Evolutionary conservation across 2,888 invertebrate genomes (phyloP).

Genomic region (Prosapia bicincta): DNA sequence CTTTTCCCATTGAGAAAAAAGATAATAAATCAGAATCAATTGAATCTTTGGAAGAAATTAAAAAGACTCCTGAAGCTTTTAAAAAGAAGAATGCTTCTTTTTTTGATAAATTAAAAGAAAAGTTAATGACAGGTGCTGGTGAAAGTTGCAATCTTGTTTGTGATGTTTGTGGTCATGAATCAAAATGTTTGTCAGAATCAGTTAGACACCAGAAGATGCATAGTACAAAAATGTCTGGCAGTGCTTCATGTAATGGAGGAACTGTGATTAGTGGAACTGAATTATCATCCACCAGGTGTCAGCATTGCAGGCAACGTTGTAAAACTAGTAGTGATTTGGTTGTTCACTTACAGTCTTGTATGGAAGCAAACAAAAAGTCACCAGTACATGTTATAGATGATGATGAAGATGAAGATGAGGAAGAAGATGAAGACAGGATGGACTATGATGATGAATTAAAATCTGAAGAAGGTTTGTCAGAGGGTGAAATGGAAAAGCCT

Average conservation of each 20-base stretch:
- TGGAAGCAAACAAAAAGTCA: constrained; percentile 28
- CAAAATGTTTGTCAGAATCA: constrained; percentile 77
- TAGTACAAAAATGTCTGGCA: constrained; percentile 24
- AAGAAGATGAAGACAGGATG: constrained; percentile 41
- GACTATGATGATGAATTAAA: constrained; percentile 17
- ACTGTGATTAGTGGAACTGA: constrained; percentile 29
- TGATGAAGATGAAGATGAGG: constrained; percentile 35
- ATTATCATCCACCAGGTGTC: constrained; percentile 67
- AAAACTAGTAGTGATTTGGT: constrained; percentile 78
- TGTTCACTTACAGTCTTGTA: constrained; percentile 70
- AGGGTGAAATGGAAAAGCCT: background rate
- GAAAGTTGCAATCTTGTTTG: constrained; percentile 63
- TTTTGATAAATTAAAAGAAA: constrained; percentile 77
- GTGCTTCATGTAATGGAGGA: constrained; percentile 15
- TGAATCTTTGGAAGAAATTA: constrained; percentile 1
- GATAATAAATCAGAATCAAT: constrained; percentile 2
- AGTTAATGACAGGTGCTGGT: constrained; percentile 61
- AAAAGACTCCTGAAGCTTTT: constrained; percentile 44
- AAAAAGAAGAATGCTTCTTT: constrained; percentile 72
- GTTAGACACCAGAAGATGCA: constrained; percentile 67
- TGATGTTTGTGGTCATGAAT: constrained; percentile 68
- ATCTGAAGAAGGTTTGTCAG: constrained; percentile 8
- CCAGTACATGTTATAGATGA: constrained; percentile 17
- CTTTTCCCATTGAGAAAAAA: constrained; percentile 13
- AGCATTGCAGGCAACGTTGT: constrained; percentile 81